A percentile compares a stretch with the other conserved stretches of the same genome.
Evolutionary conservation across 2,113 vertebrate species (phyloP).

Genomic region (Fregetta grallaria): DNA sequence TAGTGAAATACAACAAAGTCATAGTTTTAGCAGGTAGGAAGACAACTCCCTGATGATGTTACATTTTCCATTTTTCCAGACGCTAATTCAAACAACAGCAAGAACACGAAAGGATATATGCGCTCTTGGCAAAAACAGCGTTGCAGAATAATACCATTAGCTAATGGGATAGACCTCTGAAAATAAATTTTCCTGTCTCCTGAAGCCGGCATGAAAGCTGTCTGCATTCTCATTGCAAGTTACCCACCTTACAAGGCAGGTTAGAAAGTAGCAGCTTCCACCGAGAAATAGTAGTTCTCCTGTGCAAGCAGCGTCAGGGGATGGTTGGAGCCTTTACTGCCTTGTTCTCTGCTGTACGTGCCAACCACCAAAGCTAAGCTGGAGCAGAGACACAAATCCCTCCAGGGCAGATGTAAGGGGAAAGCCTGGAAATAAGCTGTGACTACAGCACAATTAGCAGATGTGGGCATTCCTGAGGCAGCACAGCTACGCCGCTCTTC

Average conservation of each 20-base stretch:
- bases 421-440: not conserved
- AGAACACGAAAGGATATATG: accelerated
- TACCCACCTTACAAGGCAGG: not conserved
- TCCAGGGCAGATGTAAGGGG: not conserved
- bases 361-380: not conserved
- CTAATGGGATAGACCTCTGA: not conserved
- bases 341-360: not conserved
- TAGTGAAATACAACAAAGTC: not conserved
- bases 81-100: not conserved
- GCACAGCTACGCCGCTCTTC: not conserved
- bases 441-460: not conserved
- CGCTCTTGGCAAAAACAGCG: not conserved
- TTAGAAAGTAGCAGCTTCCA: not conserved
- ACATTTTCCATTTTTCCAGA: not conserved
- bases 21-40: not conserved
- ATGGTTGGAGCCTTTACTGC: not conserved
- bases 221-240: accelerated
- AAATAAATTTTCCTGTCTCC: not conserved
- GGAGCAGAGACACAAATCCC: not conserved
- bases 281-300: not conserved
- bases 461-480: not conserved
- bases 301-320: not conserved
- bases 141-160: not conserved
- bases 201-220: not conserved
- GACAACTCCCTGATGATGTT: not conserved